Base-by-base conservation (phyloP, 1,140 invertebrate genomes). In the Epicauta chinensis region DNA sequence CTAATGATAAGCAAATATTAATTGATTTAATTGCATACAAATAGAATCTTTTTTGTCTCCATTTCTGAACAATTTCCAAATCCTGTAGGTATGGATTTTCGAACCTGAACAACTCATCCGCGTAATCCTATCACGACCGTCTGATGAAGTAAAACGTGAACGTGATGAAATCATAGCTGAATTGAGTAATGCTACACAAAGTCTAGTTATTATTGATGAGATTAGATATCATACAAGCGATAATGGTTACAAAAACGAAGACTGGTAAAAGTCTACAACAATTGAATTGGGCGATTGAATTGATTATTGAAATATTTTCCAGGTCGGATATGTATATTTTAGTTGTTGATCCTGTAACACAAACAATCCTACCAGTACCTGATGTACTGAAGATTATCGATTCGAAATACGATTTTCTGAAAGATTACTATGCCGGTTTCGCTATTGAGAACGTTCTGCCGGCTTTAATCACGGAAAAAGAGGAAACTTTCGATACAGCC, bases 291-390 rank as follows among this genome's bases (percentile, higher is more conserved):
- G 5, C n/a, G 7, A 23, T 23, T 7, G 7, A 23, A 23, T 23
- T 23, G 4, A 23, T 23, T 23, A n/a, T n/a, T 12, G 16, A 34
- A n/a, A n/a, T n/a, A n/a, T n/a, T n/a, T 51, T 42, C n/a, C 61
- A 89, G 89, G 87, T 89, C 87, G 65, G 91, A 93, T 65, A 82
- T 94, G 69, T 91, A 90, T 63, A 77, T 94, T 46, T 85, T 92
- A 64, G 87, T 90, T 0, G 87, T 93, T 0, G 86, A 93, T 66
- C 78, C 79, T 2, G 72, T 76, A 55, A 83, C 81, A 0, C 81
- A 86, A 62, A 82, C 83, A 23, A 90, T 93, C 41, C 74, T 87
- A 5, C 79, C 86, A 0, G 84, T 91, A 16, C 81, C 86, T 32
- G 81, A 88, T 51, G 87, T 91, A 6, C 71, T 94, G 2, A 86